These are phyloP conservation scores for Molossus alvarezi DNA, from an alignment of 2,797 vertebrate species.

Conservation along the genomic window DNA sequence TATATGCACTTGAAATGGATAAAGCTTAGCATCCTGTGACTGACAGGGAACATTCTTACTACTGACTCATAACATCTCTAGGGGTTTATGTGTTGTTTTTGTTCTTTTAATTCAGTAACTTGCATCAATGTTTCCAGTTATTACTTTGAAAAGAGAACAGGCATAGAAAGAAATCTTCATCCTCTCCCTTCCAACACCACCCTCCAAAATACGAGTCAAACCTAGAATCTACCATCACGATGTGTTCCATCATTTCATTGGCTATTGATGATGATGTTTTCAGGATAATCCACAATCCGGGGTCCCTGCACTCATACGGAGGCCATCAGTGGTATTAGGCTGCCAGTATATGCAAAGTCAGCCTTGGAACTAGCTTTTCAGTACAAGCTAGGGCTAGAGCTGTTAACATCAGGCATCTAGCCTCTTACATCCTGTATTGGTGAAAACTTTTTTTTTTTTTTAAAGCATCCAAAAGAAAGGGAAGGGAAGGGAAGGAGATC, in stretches of 20 bases:
- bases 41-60: neutral
- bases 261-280: neutral
- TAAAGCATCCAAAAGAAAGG: neutral
- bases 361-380: neutral
- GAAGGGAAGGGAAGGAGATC: neutral
- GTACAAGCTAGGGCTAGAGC: neutral
- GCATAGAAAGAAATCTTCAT: conserved; percentile 4
- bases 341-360: neutral
- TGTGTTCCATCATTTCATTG: neutral
- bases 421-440: neutral
- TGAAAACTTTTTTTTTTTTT: conserved; percentile 16
- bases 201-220: neutral
- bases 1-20: neutral
- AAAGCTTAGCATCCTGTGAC: neutral
- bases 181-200: neutral
- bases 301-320: neutral
- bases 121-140: conserved; percentile 50
- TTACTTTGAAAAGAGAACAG: neutral
- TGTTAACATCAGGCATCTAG: neutral
- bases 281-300: neutral
- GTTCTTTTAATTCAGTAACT: conserved; percentile 24
- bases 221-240: neutral
- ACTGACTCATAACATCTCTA: neutral
- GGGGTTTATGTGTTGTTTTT: neutral
- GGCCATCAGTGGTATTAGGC: neutral